Conservation (phyloP, 2,797 vertebrate species). For the Gephyroberyx darwinii region DNA sequence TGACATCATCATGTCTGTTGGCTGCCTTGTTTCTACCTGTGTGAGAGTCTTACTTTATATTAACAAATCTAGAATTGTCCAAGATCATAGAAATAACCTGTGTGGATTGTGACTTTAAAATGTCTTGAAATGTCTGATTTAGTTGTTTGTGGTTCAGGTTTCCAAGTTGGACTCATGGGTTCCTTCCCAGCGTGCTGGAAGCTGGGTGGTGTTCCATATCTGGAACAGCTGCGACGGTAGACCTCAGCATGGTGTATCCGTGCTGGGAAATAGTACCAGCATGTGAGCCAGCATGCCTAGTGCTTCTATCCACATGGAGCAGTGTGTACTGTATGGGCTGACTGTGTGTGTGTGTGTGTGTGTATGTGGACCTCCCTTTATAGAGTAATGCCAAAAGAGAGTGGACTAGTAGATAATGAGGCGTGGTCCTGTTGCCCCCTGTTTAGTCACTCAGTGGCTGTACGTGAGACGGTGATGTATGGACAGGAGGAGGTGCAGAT, state of each 20-base stretch:
- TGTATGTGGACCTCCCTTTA: conserved; percentile 43
- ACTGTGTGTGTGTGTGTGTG: conserved; percentile 48
- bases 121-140: not conserved
- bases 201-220: conserved; percentile 26
- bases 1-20: too few species aligned
- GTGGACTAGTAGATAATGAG: conserved; percentile 67
- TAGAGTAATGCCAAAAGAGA: conserved; percentile 33
- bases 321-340: conserved; percentile 22
- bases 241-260: conserved; percentile 37
- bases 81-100: not conserved
- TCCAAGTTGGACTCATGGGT: conserved; percentile 4
- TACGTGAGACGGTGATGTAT: conserved; percentile 61
- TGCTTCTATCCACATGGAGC: conserved; percentile 56
- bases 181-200: conserved; percentile 9
- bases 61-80: too few species aligned
- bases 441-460: conserved; percentile 61
- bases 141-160: conserved; percentile 4
- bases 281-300: conserved; percentile 51
- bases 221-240: conserved; percentile 44
- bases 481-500: conserved; percentile 43
- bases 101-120: not conserved
- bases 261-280: conserved; percentile 55
- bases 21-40: too few species aligned
- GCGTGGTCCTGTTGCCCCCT: conserved; percentile 62
- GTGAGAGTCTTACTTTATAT: too few species aligned